Evolutionary conservation across 1,140 invertebrate species (phyloP), one percentile per base, ranked within the genome.

Genomic region (Venustaconcha ellipsiformis): DNA sequence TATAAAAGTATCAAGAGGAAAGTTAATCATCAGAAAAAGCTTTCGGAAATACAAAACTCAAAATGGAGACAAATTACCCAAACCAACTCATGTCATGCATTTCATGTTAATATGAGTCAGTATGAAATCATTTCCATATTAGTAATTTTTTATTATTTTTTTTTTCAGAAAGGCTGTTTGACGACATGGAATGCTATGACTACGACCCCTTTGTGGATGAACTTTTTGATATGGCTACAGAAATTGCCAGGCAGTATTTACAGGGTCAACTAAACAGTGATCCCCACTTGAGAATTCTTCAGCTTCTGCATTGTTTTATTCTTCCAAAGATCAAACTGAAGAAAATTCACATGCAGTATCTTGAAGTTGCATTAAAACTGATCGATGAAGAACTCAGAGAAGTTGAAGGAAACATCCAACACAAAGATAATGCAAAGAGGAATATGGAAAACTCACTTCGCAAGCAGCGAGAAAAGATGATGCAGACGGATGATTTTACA

Each of bases 151-250:
- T 67, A 18, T 67, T 67, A n/a, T 56, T 73, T 58, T 74, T 26
- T 48, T 1, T 72, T 77, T 64, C 70, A 77, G 75, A 77, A 62
- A 60, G 68, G 68, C 67, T 77, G 23, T 77, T 72, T 48, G 58
- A 72, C n/a, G 75, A 77, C 17, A 55, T 58, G 37, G 26, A 20
- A 14, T 67, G 23, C 37, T 77, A 77, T 72, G 75, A 77, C 65
- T 77, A 67, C 63, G 75, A 77, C 37, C 70, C 75, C 17, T 72
- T 64, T 57, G 70, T 77, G 5, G 75, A 77, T 72, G 75, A 77
- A 57, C 57, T 77, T 20, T 77, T 77, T 68, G 75, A 77, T 15
- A 77, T 70, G 17, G 48, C 69, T 37, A 48, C 26, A 26, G 17
- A 59, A 0, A 71, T 77, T 26, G 66, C 60, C 37, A 55, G 57